Base-by-base conservation (phyloP, 2,797 vertebrate species). In the Anas bernieri region DNA sequence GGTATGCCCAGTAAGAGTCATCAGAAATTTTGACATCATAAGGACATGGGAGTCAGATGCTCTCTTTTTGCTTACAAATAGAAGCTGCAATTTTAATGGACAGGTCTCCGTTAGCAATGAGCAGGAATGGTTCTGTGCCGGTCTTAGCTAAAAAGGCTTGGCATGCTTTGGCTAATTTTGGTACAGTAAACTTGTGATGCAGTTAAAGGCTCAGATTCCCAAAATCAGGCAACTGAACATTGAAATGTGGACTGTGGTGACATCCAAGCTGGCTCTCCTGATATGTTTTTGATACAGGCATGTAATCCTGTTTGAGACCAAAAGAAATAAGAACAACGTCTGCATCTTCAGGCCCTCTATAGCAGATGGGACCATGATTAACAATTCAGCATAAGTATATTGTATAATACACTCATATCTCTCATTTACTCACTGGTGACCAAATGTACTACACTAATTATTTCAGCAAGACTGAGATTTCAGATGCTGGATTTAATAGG, bases 401-500 rank as follows among this genome's bases (percentile, higher is more conserved):
- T 39, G 46, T 10, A 73, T 30, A 69, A 82, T 23, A 50, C 64
- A 50, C 33, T 88, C 33, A 1, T 23, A 6, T 30, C 48, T 54
- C 11, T 11, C 37, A 52, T 79, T 37, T 50, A 63, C 17, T 64
- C n/a, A 48, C 31, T 33, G 28, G 48, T 62, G 31, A 59, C n/a
- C 22, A 83, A 87, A 48, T 11, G 30, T 31, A 20, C 37, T 28
- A 31, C 30, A 16, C 16, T 78, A 56, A 92, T 77, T 78, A 59
- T 86, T 91, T 75, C 68, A 83, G 66, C 23, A 75, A 69, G 66
- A 46, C 54, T 72, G 58, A 78, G 73, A 66, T 52, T 93, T 69
- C 77, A 59, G 66, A 83, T 31, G 55, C 50, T 59, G 68, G 48
- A 76, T 90, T 90, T 69, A 86, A 23, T 17, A 81, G 39, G 12